Percentiles rank a stretch among this genome's conserved stretches.
phyloP scores from a whole-genome alignment of 1,140 invertebrate species.

The Chrysomallon squamiferum region DNA sequence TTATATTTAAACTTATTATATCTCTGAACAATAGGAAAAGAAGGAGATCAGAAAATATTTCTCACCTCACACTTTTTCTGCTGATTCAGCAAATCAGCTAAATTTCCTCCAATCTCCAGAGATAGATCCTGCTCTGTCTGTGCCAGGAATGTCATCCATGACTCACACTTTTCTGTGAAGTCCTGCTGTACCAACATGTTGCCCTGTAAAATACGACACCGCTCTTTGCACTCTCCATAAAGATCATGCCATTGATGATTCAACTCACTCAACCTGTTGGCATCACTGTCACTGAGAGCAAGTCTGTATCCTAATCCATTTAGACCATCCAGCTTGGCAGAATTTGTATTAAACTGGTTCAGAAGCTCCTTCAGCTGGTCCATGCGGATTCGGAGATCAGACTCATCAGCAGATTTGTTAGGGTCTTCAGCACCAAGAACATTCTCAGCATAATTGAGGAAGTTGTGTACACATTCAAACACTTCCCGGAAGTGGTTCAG shows the following conservation, averaged over 20 bases:
- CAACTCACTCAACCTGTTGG: constrained; percentile 42
- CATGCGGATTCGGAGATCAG: constrained; percentile 27
- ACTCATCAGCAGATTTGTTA: constrained; percentile 40
- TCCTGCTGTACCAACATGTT: constrained; percentile 52
- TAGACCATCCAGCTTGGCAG: constrained; percentile 34
- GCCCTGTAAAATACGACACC: constrained; percentile 43
- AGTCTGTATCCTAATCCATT: constrained; percentile 53
- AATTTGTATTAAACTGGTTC: constrained; percentile 38
- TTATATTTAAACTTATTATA: too few species aligned
- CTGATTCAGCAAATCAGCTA: constrained; percentile 48
- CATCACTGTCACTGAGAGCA: constrained; percentile 41
- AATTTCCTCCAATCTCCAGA: constrained; percentile 47
- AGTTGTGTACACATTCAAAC: constrained; percentile 37
- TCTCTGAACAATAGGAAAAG: neutral
- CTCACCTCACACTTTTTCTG: constrained; percentile 55
- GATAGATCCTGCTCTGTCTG: constrained; percentile 50
- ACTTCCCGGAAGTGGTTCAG: constrained; percentile 40
- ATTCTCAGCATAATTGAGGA: constrained; percentile 42
- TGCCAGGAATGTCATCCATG: constrained; percentile 59
- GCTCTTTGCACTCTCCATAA: constrained; percentile 39
- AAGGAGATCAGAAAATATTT: neutral
- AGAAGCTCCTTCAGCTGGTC: constrained; percentile 47
- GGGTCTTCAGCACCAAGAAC: constrained; percentile 40
- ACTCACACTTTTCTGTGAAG: constrained; percentile 57
- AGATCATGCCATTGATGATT: constrained; percentile 54